phyloP scores from a whole-genome alignment of 2,113 vertebrate genomes.

The Oceanodroma tethys region DNA sequence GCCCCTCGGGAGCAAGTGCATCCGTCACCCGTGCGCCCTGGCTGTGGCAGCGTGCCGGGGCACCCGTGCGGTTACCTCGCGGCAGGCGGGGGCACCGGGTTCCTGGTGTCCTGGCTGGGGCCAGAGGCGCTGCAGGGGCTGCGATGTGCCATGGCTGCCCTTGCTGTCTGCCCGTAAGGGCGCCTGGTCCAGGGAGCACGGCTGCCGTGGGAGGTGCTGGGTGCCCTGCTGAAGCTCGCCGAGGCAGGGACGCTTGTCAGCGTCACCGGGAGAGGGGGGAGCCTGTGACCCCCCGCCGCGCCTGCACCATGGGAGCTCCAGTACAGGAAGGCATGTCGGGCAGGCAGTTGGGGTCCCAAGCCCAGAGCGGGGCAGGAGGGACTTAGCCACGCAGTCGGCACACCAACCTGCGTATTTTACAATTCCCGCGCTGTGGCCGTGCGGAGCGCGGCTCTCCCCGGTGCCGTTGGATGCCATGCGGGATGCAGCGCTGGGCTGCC shows the following conservation, averaged over 20 bases:
- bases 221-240: not conserved
- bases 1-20: accelerated
- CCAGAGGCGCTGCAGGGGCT: not conserved
- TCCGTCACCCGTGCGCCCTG: accelerated
- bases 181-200: accelerated
- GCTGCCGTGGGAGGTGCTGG: not conserved
- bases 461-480: not conserved
- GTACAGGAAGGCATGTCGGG: not conserved
- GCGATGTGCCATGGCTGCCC: not conserved
- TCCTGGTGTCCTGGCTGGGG: not conserved
- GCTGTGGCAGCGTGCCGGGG: not conserved
- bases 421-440: accelerated
- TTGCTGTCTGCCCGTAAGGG: too few species aligned
- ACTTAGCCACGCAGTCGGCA: accelerated
- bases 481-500: not conserved
- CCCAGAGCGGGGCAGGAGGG: not conserved
- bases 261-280: not conserved
- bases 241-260: not conserved
- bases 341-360: not conserved
- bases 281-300: too few species aligned
- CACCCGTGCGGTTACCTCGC: not conserved
- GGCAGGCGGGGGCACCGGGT: not conserved
- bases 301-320: not conserved
- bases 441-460: not conserved
- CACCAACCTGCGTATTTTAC: accelerated